A percentile compares a stretch with the other conserved stretches of the same genome.
Evolutionary conservation across 2,113 vertebrate genomes (phyloP).

Genomic region (Gavialis gangeticus): DNA sequence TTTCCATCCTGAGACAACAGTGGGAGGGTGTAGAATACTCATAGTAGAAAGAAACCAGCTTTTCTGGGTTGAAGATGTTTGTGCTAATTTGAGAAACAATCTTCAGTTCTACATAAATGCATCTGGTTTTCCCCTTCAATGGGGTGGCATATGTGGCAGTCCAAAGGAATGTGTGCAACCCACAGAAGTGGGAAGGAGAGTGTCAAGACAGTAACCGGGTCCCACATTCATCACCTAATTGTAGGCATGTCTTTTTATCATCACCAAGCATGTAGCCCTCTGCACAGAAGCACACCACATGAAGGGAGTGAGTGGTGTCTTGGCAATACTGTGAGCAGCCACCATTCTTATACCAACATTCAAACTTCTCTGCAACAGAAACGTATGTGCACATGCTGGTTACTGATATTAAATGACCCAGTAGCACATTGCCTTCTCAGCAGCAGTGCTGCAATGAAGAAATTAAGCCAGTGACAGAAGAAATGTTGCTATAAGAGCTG

Average conservation of each 20-base stretch:
- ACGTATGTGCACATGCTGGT: background rate
- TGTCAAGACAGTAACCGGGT: background rate
- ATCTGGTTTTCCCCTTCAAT: too few species aligned
- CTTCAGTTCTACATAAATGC: background rate
- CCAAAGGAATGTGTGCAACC: background rate
- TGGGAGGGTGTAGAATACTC: background rate
- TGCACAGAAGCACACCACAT: slow-evolving; percentile 73
- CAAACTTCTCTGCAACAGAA: slow-evolving; percentile 57
- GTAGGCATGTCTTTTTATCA: slow-evolving; percentile 69
- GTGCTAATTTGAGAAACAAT: background rate
- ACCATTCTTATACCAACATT: slow-evolving; percentile 82
- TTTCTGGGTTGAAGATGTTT: background rate
- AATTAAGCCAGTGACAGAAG: background rate
- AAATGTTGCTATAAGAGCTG: background rate
- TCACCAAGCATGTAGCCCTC: slow-evolving; percentile 68
- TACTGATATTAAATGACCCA: fast-evolving
- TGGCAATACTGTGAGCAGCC: slow-evolving; percentile 84
- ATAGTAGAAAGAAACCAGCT: background rate
- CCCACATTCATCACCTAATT: slow-evolving; percentile 44
- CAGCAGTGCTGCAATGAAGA: fast-evolving
- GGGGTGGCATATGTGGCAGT: background rate
- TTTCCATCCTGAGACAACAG: background rate
- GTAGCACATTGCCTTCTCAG: background rate
- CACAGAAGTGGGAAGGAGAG: background rate
- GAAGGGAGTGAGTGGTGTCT: slow-evolving; percentile 8